A percentile compares a stretch with the other conserved stretches of the same genome.
Conservation (phyloP, 2,888 invertebrate species). For the Thereva nobilitata region DNA sequence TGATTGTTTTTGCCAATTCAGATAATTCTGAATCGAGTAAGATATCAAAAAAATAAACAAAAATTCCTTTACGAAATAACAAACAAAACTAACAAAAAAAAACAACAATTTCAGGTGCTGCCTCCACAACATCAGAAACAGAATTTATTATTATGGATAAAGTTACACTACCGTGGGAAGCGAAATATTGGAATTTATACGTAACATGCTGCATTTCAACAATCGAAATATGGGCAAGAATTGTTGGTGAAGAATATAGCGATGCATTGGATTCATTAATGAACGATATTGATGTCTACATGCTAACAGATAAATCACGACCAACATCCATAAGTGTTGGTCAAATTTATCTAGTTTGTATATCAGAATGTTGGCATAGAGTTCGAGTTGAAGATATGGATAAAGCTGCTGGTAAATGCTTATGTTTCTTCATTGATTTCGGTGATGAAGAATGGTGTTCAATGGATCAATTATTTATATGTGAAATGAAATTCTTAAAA, state of each 20-base stretch:
- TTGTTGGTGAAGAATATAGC: slow-evolving; percentile 68
- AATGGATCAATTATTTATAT: slow-evolving; percentile 62
- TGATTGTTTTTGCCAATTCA: slow-evolving; percentile 52
- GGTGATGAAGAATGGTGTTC: slow-evolving; percentile 69
- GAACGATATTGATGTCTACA: slow-evolving; percentile 61
- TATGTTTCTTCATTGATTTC: slow-evolving; percentile 74
- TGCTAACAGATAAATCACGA: slow-evolving; percentile 48
- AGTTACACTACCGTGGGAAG: slow-evolving; percentile 49
- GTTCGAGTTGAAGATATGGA: slow-evolving; percentile 61
- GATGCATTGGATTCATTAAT: slow-evolving; percentile 61
- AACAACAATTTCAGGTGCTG: slow-evolving; percentile 36
- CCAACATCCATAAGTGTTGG: slow-evolving; percentile 47
- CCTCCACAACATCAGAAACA: slow-evolving; percentile 32
- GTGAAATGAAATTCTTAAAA: slow-evolving; percentile 67
- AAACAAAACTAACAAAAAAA: too few species aligned
- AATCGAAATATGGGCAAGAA: slow-evolving; percentile 68
- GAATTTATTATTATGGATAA: slow-evolving; percentile 43
- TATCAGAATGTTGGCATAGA: slow-evolving; percentile 63
- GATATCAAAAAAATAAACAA: neutral
- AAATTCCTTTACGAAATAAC: neutral
- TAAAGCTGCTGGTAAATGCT: slow-evolving; percentile 57
- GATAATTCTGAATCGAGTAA: slow-evolving; percentile 44
- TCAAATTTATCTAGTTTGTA: slow-evolving; percentile 56
- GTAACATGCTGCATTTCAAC: slow-evolving; percentile 67
- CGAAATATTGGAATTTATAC: slow-evolving; percentile 62